These are phyloP conservation scores for Erebia epiphron DNA, from an alignment of 2,888 invertebrate species.

Conservation along the genomic window DNA sequence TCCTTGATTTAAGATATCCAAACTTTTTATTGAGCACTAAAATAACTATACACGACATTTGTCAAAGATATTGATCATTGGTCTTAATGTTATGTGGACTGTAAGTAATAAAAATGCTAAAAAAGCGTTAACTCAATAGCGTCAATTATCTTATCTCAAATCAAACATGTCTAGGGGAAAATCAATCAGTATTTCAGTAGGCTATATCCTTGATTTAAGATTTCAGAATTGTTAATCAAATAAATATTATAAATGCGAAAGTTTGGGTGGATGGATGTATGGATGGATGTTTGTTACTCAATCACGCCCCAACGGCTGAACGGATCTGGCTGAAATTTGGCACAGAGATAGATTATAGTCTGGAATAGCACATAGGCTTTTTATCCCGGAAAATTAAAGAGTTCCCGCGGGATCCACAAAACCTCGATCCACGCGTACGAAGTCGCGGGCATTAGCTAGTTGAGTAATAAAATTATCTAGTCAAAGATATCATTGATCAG, in stretches of 20 bases:
- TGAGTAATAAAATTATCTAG: not conserved
- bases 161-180: not conserved
- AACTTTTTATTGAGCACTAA: not conserved
- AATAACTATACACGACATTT: not conserved
- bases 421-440: too few species aligned
- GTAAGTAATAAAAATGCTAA: constrained; percentile 2
- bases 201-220: not conserved
- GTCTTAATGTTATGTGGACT: not conserved
- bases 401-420: too few species aligned
- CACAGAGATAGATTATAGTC: too few species aligned
- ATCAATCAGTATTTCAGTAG: not conserved
- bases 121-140: not conserved
- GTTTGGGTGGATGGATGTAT: too few species aligned
- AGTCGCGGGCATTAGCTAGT: too few species aligned
- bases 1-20: not conserved
- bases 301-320: too few species aligned
- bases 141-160: not conserved
- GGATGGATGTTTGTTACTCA: too few species aligned
- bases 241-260: too few species aligned
- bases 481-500: not conserved
- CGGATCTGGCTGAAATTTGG: too few species aligned
- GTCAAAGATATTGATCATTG: constrained; percentile 1
- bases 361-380: too few species aligned
- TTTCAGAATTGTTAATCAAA: too few species aligned
- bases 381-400: too few species aligned